Evolutionary conservation across 2,113 vertebrate species (phyloP).

Genomic region (Henicopernis longicauda): DNA sequence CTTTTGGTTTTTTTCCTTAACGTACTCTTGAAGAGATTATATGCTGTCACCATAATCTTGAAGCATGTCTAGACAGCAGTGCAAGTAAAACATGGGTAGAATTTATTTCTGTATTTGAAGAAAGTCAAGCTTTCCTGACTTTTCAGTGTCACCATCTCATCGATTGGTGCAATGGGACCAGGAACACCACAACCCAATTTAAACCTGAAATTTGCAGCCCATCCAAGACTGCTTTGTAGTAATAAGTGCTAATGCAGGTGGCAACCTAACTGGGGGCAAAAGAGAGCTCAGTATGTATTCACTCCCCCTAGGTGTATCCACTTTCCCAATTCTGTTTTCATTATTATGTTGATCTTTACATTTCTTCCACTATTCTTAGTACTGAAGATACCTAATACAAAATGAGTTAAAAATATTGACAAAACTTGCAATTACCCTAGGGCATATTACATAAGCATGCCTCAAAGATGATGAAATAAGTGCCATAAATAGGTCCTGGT

Average conservation of each 20-base stretch:
- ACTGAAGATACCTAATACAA: background rate
- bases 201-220: background rate
- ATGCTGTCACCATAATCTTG: background rate
- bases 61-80: background rate
- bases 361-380: background rate
- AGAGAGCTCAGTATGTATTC: background rate
- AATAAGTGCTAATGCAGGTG: background rate
- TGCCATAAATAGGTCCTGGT: background rate
- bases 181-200: background rate
- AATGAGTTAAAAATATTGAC: background rate
- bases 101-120: background rate
- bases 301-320: background rate
- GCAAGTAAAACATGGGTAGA: background rate
- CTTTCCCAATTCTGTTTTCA: background rate
- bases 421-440: background rate
- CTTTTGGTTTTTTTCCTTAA: accelerated
- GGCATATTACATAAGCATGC: background rate
- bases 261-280: background rate
- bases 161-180: background rate
- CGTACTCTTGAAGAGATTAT: background rate
- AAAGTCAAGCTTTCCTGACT: background rate
- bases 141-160: background rate
- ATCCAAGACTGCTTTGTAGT: background rate
- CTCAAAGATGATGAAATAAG: background rate
- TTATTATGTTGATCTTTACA: background rate